Percentiles rank a stretch among this genome's conserved stretches.
Conservation (phyloP, 2,797 vertebrate species). For the Echeneis naucrates region DNA sequence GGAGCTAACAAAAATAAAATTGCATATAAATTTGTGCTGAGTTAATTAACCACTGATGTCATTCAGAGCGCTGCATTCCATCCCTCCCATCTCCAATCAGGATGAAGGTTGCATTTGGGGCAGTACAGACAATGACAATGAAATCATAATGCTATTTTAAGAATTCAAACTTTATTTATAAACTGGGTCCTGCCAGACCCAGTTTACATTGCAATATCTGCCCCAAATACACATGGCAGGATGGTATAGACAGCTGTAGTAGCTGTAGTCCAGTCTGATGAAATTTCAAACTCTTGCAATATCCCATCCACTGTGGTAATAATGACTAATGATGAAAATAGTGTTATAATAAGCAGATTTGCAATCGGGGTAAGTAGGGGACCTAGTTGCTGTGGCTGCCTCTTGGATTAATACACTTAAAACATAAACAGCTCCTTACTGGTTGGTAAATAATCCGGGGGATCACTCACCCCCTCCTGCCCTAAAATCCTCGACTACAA, state of each 20-base stretch:
- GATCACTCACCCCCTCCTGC: conserved; percentile 19
- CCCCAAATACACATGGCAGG: conserved; percentile 54
- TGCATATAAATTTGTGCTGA: conserved; percentile 60
- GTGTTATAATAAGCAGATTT: conserved; percentile 1
- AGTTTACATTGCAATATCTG: conserved; percentile 70
- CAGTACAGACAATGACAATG: conserved; percentile 71
- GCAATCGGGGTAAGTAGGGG: background rate
- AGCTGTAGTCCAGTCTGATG: conserved; percentile 28
- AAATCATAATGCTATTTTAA: conserved; percentile 82
- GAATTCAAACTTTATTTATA: conserved; percentile 80
- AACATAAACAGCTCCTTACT: conserved; percentile 19
- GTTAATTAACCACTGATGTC: conserved; percentile 73
- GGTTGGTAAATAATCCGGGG: background rate
- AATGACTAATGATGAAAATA: no score
- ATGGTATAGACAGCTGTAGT: conserved; percentile 41
- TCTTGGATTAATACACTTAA: conserved; percentile 20
- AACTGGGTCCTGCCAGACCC: conserved; percentile 64
- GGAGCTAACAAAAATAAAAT: conserved; percentile 38
- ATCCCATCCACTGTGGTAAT: conserved; percentile 6
- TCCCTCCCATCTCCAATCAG: conserved; percentile 64
- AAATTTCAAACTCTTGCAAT: conserved; percentile 35
- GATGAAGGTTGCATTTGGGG: conserved; percentile 83
- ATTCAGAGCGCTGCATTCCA: conserved; percentile 65
- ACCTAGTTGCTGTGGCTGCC: background rate
- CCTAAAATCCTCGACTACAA: conserved; percentile 20